Conservation (phyloP, 2,888 invertebrate genomes). For the Salpingus planirostris region DNA sequence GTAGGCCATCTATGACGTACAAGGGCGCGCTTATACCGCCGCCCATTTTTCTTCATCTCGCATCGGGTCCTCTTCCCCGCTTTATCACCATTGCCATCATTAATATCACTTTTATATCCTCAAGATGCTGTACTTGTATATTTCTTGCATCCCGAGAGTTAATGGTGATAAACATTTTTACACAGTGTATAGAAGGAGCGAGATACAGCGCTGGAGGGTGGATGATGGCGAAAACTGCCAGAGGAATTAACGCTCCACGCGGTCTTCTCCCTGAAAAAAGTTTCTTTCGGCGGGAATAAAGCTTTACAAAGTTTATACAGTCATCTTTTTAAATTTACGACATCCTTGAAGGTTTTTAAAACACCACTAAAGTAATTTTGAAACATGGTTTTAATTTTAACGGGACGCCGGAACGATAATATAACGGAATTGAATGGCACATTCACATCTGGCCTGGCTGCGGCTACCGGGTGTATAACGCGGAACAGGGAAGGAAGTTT, state of each 20-base stretch:
- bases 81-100: conserved; percentile 40
- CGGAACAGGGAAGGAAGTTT: conserved; percentile 26
- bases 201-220: too few species aligned
- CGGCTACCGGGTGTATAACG: too few species aligned
- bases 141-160: conserved; percentile 39
- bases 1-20: conserved; percentile 33
- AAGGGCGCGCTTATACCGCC: conserved; percentile 24
- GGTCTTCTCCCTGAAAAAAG: too few species aligned
- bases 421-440: conserved; percentile 23
- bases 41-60: conserved; percentile 41
- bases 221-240: too few species aligned
- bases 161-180: conserved; percentile 45
- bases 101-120: conserved; percentile 45
- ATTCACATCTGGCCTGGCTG: conserved; percentile 27
- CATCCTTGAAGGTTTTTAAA: conserved; percentile 40
- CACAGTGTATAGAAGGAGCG: conserved; percentile 35
- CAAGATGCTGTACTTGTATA: conserved; percentile 41
- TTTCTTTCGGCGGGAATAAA: too few species aligned
- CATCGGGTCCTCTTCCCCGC: conserved; percentile 29
- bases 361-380: conserved; percentile 42
- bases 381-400: conserved; percentile 43
- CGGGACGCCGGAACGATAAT: too few species aligned
- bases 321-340: conserved; percentile 42
- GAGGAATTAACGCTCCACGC: too few species aligned
- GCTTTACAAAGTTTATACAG: conserved; percentile 38